These are phyloP conservation scores for Caenorhabditis macrosperma DNA, from an alignment of 2,888 invertebrate species.

Conservation along the genomic window DNA sequence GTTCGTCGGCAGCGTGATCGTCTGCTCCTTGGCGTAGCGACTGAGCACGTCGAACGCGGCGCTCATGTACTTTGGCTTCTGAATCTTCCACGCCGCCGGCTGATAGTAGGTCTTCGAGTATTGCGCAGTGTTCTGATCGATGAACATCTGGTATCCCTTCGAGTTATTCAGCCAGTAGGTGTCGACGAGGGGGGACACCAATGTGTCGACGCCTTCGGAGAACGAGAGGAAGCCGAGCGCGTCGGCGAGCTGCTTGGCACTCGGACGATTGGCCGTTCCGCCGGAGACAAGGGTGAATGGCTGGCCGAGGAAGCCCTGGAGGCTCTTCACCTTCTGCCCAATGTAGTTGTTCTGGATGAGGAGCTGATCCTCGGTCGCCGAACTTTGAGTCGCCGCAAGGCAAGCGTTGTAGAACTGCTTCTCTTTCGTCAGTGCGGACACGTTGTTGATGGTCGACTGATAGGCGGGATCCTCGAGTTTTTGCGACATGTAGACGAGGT, in stretches of 20 bases:
- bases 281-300: conserved; percentile 49
- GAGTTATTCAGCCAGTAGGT: conserved; percentile 63
- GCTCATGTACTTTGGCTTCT: conserved; percentile 44
- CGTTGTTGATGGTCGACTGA: conserved; percentile 50
- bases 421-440: conserved; percentile 60
- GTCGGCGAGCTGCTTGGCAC: conserved; percentile 51
- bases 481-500: conserved; percentile 62
- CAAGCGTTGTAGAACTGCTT: conserved; percentile 63
- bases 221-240: conserved; percentile 65
- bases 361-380: conserved; percentile 34
- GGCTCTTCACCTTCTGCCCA: conserved; percentile 36
- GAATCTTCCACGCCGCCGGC: conserved; percentile 60
- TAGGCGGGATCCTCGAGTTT: conserved; percentile 65
- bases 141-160: conserved; percentile 64
- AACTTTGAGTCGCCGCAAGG: conserved; percentile 18
- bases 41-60: conserved; percentile 27
- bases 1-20: conserved; percentile 2
- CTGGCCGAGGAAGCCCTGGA: conserved; percentile 35
- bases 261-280: conserved; percentile 44
- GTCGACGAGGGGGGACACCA: conserved; percentile 64
- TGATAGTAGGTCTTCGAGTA: conserved; percentile 66
- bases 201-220: conserved; percentile 62
- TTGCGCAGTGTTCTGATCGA: conserved; percentile 66
- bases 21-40: conserved; percentile 48
- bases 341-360: conserved; percentile 58